A percentile compares a stretch with the other conserved stretches of the same genome.
These are phyloP conservation scores for Tetrao urogallus DNA, from an alignment of 2,113 vertebrate species.

Conservation along the genomic window DNA sequence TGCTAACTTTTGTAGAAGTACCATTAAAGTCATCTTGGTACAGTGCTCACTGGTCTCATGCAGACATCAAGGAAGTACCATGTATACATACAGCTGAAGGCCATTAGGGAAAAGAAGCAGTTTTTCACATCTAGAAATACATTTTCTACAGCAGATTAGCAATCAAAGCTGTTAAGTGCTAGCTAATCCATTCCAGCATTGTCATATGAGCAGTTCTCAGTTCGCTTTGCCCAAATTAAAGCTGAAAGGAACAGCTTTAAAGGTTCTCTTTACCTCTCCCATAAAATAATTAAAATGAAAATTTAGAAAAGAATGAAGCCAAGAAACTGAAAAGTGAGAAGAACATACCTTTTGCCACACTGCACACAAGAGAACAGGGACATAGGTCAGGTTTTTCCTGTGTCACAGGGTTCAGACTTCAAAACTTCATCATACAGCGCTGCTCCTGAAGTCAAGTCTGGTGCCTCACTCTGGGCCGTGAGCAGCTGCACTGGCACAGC, in stretches of 20 bases:
- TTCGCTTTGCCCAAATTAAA: not conserved
- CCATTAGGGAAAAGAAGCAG: not conserved
- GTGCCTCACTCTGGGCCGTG: not conserved
- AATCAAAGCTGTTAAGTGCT: not conserved
- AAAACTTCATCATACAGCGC: not conserved
- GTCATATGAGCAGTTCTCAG: not conserved
- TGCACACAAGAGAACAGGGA: not conserved
- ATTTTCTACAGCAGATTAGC: not conserved
- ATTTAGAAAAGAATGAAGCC: not conserved
- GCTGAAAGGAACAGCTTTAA: not conserved
- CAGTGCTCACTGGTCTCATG: not conserved
- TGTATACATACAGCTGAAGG: not conserved
- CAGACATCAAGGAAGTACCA: not conserved
- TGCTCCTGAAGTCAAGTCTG: not conserved
- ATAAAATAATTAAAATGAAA: not conserved
- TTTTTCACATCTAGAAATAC: not conserved
- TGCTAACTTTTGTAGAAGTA: not conserved
- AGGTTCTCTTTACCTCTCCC: not conserved
- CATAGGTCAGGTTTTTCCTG: accelerated
- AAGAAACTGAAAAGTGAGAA: not conserved
- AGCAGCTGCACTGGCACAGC: not conserved
- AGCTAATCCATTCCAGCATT: constrained; percentile 7
- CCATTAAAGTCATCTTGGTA: not conserved
- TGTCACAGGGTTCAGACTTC: not conserved
- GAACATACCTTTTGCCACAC: not conserved